Conservation (phyloP, 1,140 invertebrate species). For the Lasioglossum baleicum region DNA sequence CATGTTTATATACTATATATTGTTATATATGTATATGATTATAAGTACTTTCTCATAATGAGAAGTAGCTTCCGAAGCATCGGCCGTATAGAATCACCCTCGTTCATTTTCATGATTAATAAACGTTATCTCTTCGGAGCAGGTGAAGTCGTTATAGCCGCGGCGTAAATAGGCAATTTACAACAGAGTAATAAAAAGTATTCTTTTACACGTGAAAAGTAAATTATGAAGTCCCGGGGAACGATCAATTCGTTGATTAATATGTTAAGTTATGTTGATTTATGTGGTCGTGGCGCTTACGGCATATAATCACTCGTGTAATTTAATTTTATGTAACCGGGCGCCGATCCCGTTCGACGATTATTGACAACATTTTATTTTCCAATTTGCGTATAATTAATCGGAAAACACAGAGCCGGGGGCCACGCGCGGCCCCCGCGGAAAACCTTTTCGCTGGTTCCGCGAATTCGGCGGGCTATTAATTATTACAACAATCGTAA, state of each 20-base stretch:
- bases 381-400: background rate
- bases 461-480: background rate
- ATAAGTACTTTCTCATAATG: too few relatives aligned
- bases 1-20: too few relatives aligned
- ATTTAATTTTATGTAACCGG: background rate
- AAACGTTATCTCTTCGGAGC: background rate
- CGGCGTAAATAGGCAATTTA: background rate
- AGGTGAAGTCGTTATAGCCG: background rate
- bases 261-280: constrained; percentile 21
- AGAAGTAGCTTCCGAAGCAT: background rate
- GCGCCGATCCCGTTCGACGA: background rate
- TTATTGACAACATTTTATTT: constrained; percentile 17
- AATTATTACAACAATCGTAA: background rate
- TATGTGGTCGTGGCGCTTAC: background rate
- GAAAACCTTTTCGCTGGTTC: background rate
- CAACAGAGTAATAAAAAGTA: constrained; percentile 7
- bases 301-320: constrained; percentile 3
- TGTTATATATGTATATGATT: too few relatives aligned
- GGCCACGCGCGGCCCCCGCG: background rate
- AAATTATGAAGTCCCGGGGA: background rate
- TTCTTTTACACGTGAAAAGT: background rate
- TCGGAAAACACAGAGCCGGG: background rate
- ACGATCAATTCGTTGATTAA: background rate
- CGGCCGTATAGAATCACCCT: background rate
- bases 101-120: background rate